Evolutionary conservation across 2,113 vertebrate species (phyloP).

Genomic region (Coreoperca whiteheadi): DNA sequence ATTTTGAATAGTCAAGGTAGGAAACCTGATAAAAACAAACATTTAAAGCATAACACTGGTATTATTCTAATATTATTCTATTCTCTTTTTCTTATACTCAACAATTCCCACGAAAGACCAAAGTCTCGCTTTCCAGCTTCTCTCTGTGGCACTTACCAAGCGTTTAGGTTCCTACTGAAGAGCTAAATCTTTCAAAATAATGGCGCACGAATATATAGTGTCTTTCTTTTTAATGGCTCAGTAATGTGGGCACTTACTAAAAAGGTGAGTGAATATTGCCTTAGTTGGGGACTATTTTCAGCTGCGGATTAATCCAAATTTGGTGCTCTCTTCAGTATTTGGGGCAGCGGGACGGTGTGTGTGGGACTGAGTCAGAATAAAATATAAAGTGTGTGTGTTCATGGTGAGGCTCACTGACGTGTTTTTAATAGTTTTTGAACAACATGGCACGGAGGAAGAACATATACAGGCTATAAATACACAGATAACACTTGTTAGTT

Average conservation of each 20-base stretch:
- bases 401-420: neutral
- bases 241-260: neutral
- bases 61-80: neutral
- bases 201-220: neutral
- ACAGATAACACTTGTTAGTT: too few species aligned
- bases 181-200: neutral
- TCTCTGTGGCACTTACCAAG: neutral
- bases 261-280: fast-evolving
- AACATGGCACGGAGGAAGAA: neutral
- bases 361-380: neutral
- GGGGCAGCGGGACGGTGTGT: neutral
- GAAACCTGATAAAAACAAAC: neutral
- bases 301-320: neutral
- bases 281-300: conserved; percentile 6
- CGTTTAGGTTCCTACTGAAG: neutral
- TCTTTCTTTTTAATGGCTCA: neutral
- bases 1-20: conserved; percentile 43
- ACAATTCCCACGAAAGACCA: neutral
- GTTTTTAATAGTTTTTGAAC: neutral
- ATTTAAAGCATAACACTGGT: neutral
- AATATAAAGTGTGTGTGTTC: neutral
- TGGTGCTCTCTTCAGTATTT: neutral
- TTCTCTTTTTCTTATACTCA: neutral
- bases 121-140: neutral
- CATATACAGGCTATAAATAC: neutral